Base-by-base conservation (phyloP, 2,888 invertebrate genomes). In the Shargacucullia verbasci region DNA sequence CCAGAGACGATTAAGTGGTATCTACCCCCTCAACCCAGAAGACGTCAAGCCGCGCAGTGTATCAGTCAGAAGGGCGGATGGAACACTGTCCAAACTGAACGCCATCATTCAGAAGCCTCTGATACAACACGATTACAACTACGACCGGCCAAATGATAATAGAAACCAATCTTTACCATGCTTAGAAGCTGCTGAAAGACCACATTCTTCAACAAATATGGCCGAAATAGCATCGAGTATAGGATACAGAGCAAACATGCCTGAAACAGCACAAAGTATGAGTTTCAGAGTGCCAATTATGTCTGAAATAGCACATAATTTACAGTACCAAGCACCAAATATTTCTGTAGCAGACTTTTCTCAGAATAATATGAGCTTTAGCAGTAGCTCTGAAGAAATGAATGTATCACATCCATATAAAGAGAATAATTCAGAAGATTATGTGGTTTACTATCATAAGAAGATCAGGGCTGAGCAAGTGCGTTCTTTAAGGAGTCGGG, bases 71-170 rank as follows among this genome's bases (percentile, higher is more conserved):
- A 69, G 75, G 7, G 74, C 70, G 4, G 88, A 91, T 10, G 91
- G 91, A 1, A 82, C 78, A 1, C 49, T 86, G 6, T 71, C 87
- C 0, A 85, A 83, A 78, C 77, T 91, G 1, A 89, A 87, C 25
- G 88, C 89, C 0, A 52, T 87, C 2, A 73, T 88, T n/a, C 85
- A 84, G 56, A 88, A 81, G 67, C 62, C 77, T 0, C 9, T 45
- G 2, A 5, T 38, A 14, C 52, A 29, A 14, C 49, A 33, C 25
- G 37, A 33, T 25, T 46, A 34, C 3, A 41, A 14, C n/a, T 13
- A 33, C 3, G 50, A 56, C 12, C 45, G 34, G 12, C 44, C 39
- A 31, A 15, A 49, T 0, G 37, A 44, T 5, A 47, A 4, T 14
- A 15, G 31, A 1, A 60, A 35, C 10, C 33, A 37, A 8, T 39